These are phyloP conservation scores for Romanomermis culicivorax DNA, from an alignment of 2,888 invertebrate species.

Conservation along the genomic window DNA sequence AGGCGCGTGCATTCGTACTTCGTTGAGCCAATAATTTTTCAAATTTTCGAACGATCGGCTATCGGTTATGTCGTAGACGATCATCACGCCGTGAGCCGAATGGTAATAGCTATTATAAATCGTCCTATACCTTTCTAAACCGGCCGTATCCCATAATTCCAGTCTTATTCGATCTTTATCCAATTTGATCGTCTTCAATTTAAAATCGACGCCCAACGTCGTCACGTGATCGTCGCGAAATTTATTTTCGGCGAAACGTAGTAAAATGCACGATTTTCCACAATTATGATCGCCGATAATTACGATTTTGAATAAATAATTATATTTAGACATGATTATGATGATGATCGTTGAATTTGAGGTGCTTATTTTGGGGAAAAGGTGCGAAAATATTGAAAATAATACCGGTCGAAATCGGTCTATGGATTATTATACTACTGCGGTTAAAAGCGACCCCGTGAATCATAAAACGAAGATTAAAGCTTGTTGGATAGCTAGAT, in stretches of 20 bases:
- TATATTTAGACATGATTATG: slow-evolving; percentile 16
- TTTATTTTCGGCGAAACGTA: slow-evolving; percentile 26
- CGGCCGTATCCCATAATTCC: slow-evolving; percentile 16
- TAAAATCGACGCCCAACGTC: slow-evolving; percentile 28
- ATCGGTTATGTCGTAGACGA: slow-evolving; percentile 26
- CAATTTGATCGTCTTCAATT: slow-evolving; percentile 28
- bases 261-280: slow-evolving; percentile 28
- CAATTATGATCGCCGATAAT: slow-evolving; percentile 27
- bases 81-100: slow-evolving; percentile 29
- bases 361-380: too few species aligned
- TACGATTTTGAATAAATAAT: slow-evolving; percentile 26
- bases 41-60: slow-evolving; percentile 21
- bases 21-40: slow-evolving; percentile 27
- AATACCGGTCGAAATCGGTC: too few species aligned
- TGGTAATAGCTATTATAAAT: slow-evolving; percentile 29
- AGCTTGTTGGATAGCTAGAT: too few species aligned
- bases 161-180: slow-evolving; percentile 23
- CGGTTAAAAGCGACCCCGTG: too few species aligned
- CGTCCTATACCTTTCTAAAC: slow-evolving; percentile 16
- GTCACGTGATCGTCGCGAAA: slow-evolving; percentile 23
- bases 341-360: too few species aligned
- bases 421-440: too few species aligned
- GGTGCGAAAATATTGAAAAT: too few species aligned
- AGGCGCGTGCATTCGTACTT: slow-evolving; percentile 25
- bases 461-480: too few species aligned